Evolutionary conservation across 1,140 invertebrate genomes (phyloP), one percentile per base, ranked within the genome.

Genomic region (Lysiphlebus fabarum): DNA sequence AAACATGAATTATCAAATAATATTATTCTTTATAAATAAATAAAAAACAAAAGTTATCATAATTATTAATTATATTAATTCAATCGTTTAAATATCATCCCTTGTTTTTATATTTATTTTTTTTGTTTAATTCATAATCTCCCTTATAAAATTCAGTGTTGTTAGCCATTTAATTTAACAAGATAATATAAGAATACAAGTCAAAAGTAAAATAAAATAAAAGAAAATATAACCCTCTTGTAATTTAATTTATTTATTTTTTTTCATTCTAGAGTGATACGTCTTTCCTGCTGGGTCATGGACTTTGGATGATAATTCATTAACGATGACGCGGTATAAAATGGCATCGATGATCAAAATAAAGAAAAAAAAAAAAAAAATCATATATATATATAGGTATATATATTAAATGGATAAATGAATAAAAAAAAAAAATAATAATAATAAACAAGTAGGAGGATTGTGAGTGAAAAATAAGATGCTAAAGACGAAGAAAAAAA

Each of bases 261-360:
- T 17, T 17, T 17, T 17, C 17, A 17, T 17, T 17, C 17, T 17
- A 3, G 17, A 6, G 11, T 33, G 33, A 12, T 38, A 41, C 40
- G 56, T 48, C 50, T 50, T 41, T 59, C 63, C 63, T 48, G 58
- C 63, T 61, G 63, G 26, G 63, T 41, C 37, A 61, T 38, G 55
- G 56, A 53, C 59, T 64, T 64, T 51, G 63, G 53, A 62, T 53
- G 63, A 64, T 64, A 62, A 64, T 64, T 64, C 59, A 64, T 64
- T 64, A 64, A 64, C 59, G 63, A 64, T 64, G 63, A 64, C 63
- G 59, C 56, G 63, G 49, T 37, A 58, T 53, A 64, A 64, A 61
- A 64, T 61, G 47, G 48, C 54, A 59, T 56, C 53, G 43, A 48
- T 38, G 33, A 45, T 34, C 12, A 10, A 26, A 6, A 51, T 12